Conservation (phyloP, 2,113 vertebrate genomes). For the Sander lucioperca region DNA sequence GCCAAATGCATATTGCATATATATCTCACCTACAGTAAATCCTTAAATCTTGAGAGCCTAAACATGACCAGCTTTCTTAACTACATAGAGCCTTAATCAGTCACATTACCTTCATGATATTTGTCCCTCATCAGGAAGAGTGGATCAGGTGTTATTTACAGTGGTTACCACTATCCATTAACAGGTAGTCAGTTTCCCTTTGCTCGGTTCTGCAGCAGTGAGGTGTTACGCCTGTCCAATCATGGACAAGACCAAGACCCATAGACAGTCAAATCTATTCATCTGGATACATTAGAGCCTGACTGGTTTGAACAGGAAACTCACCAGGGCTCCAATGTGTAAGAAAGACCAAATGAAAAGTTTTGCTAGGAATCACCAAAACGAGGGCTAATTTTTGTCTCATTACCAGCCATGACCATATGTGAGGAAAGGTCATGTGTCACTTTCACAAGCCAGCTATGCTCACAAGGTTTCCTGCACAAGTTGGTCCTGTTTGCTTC, state of each 20-base stretch:
- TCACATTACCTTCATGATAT: conserved; percentile 13
- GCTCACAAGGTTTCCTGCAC: background rate
- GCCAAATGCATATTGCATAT: background rate
- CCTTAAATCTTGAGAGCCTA: background rate
- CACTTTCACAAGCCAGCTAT: background rate
- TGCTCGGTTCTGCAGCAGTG: background rate
- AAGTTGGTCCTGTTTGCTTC: background rate
- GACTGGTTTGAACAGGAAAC: conserved; percentile 11
- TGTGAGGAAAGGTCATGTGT: background rate
- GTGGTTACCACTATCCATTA: background rate
- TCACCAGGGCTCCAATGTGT: background rate
- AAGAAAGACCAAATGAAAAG: background rate
- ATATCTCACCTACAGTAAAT: background rate
- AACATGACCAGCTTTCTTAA: background rate
- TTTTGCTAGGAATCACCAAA: conserved; percentile 10
- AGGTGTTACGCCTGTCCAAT: conserved; percentile 6
- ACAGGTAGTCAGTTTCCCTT: background rate
- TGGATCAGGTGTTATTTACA: background rate
- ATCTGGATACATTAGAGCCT: conserved; percentile 34
- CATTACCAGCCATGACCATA: background rate
- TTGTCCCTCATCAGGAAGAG: background rate
- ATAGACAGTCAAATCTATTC: conserved; percentile 40
- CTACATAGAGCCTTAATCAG: background rate
- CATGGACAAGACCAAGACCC: conserved; percentile 24
- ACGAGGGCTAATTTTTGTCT: background rate